Percentiles rank a stretch among this genome's conserved stretches.
Evolutionary conservation across 2,888 invertebrate species (phyloP).

Genomic region (Erpobdella octoculata): DNA sequence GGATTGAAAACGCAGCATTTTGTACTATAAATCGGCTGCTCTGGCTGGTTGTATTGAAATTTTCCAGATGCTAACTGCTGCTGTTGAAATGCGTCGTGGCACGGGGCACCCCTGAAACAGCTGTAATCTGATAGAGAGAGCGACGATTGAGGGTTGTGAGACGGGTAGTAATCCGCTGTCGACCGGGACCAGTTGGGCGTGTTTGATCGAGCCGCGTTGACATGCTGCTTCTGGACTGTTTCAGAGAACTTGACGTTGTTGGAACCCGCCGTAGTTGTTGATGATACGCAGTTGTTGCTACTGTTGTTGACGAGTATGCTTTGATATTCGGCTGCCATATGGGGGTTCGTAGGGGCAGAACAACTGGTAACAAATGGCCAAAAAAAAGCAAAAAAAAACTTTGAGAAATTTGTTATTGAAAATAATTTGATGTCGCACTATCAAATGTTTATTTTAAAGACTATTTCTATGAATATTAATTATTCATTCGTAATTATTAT

Average conservation of each 20-base stretch:
- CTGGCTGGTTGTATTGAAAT: background rate
- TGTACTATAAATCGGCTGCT: background rate
- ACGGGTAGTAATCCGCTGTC: background rate
- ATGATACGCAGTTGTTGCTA: background rate
- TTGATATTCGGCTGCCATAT: constrained; percentile 30
- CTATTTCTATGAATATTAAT: background rate
- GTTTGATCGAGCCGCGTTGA: background rate
- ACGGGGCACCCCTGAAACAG: background rate
- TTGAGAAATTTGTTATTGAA: too few relatives aligned
- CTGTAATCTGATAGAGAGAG: background rate
- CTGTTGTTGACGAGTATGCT: constrained; percentile 31
- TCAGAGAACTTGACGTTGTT: constrained; percentile 4
- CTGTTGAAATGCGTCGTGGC: constrained; percentile 10
- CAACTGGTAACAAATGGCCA: background rate
- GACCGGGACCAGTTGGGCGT: background rate
- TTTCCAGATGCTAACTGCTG: background rate
- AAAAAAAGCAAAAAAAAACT: too few relatives aligned
- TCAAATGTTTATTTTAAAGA: background rate
- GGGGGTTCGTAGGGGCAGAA: background rate
- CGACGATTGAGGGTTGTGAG: background rate
- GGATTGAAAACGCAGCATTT: constrained; percentile 6
- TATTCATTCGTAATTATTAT: too few relatives aligned
- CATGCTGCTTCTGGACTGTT: background rate
- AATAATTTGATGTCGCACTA: background rate
- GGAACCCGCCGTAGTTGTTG: background rate